These are phyloP conservation scores for Pampus argenteus DNA, from an alignment of 2,797 vertebrate genomes.

Conservation along the genomic window DNA sequence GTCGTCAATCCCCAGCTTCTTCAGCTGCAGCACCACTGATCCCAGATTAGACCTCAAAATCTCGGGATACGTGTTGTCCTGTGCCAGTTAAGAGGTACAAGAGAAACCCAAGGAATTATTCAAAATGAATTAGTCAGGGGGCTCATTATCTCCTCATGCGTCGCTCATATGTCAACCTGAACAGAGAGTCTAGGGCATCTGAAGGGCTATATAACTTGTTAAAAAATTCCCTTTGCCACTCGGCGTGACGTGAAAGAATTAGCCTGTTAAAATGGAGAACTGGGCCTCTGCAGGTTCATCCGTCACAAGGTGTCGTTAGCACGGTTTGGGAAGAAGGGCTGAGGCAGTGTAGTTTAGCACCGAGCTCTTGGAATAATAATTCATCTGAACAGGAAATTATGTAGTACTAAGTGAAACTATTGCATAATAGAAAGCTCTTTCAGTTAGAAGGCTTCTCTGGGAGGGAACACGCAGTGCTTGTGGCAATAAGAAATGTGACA, in stretches of 20 bases:
- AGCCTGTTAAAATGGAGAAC: constrained; percentile 64
- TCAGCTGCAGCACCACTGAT: constrained; percentile 96
- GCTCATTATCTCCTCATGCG: constrained; percentile 67
- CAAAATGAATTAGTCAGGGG: constrained; percentile 69
- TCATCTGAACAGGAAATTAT: constrained; percentile 42
- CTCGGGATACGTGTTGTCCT: constrained; percentile 99
- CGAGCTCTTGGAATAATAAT: constrained; percentile 43
- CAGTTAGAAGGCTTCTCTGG: constrained; percentile 45
- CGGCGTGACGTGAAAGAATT: constrained; percentile 69
- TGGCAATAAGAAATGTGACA: constrained; percentile 32
- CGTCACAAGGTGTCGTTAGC: constrained; percentile 60
- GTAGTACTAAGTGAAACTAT: constrained; percentile 49
- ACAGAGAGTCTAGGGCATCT: constrained; percentile 60
- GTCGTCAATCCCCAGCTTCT: constrained; percentile 98
- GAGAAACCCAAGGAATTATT: constrained; percentile 42
- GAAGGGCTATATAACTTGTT: constrained; percentile 78
- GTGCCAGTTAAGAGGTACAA: constrained; percentile 13
- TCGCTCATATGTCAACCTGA: constrained; percentile 69
- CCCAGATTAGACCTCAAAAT: constrained; percentile 97
- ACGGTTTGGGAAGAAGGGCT: constrained; percentile 45
- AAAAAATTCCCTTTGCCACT: constrained; percentile 69
- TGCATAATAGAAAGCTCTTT: constrained; percentile 46
- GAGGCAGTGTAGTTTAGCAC: constrained; percentile 36
- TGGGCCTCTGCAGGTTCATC: constrained; percentile 63
- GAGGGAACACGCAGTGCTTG: constrained; percentile 45